These are phyloP conservation scores for Oryzaephilus surinamensis DNA, from an alignment of 1,140 invertebrate species.

Conservation along the genomic window DNA sequence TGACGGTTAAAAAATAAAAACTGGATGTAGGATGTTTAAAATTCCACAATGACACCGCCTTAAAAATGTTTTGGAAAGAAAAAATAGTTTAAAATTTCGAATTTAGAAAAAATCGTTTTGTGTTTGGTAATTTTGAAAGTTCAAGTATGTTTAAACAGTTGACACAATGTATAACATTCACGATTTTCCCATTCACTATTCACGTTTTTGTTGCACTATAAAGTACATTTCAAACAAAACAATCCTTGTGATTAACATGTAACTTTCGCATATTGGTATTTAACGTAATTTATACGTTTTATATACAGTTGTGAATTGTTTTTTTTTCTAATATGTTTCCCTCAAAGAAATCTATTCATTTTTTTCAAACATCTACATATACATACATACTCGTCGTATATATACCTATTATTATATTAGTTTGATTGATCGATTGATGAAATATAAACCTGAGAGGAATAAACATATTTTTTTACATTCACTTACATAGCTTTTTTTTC, in stretches of 20 bases:
- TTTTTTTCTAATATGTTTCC: too few species aligned
- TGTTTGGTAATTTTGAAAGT: conserved; percentile 12
- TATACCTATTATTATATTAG: too few species aligned
- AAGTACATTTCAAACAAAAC: background rate
- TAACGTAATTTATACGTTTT: background rate
- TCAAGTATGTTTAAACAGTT: conserved; percentile 13
- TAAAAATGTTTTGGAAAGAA: conserved; percentile 7
- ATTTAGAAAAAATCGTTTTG: conserved; percentile 9
- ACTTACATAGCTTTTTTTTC: too few species aligned
- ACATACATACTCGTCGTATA: too few species aligned
- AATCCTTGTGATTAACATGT: background rate
- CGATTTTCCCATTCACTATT: conserved; percentile 13
- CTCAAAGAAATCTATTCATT: too few species aligned
- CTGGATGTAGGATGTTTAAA: background rate
- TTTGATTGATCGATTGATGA: too few species aligned
- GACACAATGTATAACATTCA: conserved; percentile 13
- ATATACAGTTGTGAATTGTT: background rate
- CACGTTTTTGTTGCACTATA: conserved; percentile 1
- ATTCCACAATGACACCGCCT: background rate
- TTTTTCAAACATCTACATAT: too few species aligned
- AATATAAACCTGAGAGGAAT: too few species aligned
- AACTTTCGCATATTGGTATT: background rate
- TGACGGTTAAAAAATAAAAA: background rate
- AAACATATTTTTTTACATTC: too few species aligned
- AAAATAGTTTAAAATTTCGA: conserved; percentile 10